Conservation (phyloP, 1,140 invertebrate species). For the Drosophila parabipectinata region DNA sequence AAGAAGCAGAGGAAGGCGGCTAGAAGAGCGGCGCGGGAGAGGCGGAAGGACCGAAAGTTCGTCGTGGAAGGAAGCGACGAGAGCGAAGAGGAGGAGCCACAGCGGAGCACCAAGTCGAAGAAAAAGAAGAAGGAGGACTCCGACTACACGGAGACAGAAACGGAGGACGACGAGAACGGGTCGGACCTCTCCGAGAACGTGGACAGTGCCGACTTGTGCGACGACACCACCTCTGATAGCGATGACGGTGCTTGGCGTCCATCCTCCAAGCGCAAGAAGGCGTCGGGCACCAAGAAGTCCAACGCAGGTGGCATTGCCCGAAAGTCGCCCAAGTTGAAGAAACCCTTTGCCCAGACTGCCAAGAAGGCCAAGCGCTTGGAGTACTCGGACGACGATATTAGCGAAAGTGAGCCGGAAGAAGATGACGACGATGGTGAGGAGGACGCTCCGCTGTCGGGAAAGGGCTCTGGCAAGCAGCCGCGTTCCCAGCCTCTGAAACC, state of each 20-base stretch:
- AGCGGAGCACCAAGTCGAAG: constrained; percentile 60
- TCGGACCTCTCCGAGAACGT: constrained; percentile 85
- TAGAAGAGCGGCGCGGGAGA: constrained; percentile 66
- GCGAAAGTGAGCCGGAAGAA: constrained; percentile 73
- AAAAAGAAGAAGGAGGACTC: constrained; percentile 77
- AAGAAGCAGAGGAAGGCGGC: constrained; percentile 72
- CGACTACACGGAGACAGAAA: constrained; percentile 85
- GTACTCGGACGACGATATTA: constrained; percentile 80
- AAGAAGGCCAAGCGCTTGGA: constrained; percentile 73
- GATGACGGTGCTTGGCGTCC: constrained; percentile 77
- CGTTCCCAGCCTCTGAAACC: constrained; percentile 70
- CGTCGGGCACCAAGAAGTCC: constrained; percentile 43
- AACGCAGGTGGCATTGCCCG: constrained; percentile 40
- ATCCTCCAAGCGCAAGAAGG: constrained; percentile 70
- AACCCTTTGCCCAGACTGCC: constrained; percentile 11
- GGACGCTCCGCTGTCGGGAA: constrained; percentile 56
- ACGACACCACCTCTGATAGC: constrained; percentile 78
- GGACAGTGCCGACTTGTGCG: constrained; percentile 86
- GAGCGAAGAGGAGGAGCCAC: constrained; percentile 65
- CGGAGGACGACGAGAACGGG: constrained; percentile 85
- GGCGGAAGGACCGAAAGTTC: constrained; percentile 77
- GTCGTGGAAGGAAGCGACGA: constrained; percentile 80
- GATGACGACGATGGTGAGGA: constrained; percentile 73
- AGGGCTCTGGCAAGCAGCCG: constrained; percentile 78
- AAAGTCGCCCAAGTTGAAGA: constrained; percentile 75